Evolutionary conservation across 1,140 invertebrate genomes (phyloP), one percentile per base, ranked within the genome.

Genomic region (Aphelenchoides fujianensis): DNA sequence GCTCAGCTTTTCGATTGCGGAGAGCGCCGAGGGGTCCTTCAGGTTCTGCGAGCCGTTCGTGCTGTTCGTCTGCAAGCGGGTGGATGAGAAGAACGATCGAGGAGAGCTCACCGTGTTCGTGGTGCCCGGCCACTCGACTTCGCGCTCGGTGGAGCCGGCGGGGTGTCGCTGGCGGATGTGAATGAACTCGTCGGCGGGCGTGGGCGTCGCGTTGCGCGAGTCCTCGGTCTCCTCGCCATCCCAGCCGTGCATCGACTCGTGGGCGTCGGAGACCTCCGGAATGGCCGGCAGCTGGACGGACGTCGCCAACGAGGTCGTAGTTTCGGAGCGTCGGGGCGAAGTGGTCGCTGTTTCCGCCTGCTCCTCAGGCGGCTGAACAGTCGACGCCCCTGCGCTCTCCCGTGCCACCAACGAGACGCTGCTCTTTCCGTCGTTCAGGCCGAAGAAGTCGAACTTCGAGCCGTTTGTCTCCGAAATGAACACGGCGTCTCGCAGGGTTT

Each of bases 211-310:
- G 28, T 34, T 41, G 27, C 16, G n/a, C 12, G 28, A 36, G 27
- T 12, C 12, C n/a, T 37, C 31, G 0, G 27, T 16, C 12, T 30
- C 27, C 2, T 66, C 63, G 16, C 23, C n/a, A 7, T 5, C 23
- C 7, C 12, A 19, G 12, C 19, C 55, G 34, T 59, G 55, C 55
- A 59, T 7, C 12, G 27, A 16, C 53, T 66, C 63, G 12, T 61
- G 59, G 16, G n/a, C n/a, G 27, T 57, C 70, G 5, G 72, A 64
- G 23, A 70, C 71, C 31, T 74, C 74, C 27, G 71, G 63, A 32
- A 75, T 75, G 12, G 71, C 30, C 27, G 73, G 74, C 2, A 75
- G 64, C 52, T 75, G 59, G 31, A 31, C 75, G 61, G 71, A 70
- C 19, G 73, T 70, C 23, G n/a, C n/a, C 2, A 23, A 34, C n/a